Percentiles rank a stretch among this genome's conserved stretches.
These are phyloP conservation scores for Elmis aenea DNA, from an alignment of 2,888 invertebrate genomes.

Conservation along the genomic window DNA sequence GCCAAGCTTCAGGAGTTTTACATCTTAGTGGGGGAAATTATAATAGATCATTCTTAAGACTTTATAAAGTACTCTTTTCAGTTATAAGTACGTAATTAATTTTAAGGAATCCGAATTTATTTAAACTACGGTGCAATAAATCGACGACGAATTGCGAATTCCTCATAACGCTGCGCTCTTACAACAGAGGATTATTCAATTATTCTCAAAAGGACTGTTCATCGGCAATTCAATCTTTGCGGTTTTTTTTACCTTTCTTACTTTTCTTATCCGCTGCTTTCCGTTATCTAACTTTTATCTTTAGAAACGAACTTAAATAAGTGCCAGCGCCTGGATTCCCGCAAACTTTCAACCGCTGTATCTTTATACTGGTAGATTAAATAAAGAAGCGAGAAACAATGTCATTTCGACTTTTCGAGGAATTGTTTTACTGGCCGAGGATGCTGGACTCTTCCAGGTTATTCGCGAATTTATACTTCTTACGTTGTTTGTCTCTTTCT, in stretches of 20 bases:
- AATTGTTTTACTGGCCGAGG: slow-evolving; percentile 23
- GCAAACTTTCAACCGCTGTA: slow-evolving; percentile 25
- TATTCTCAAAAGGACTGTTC: slow-evolving; percentile 39
- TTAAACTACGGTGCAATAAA: too few relatives aligned
- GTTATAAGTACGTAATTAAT: too few relatives aligned
- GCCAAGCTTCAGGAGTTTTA: too few relatives aligned
- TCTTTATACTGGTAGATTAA: slow-evolving; percentile 26
- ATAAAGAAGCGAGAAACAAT: slow-evolving; percentile 28
- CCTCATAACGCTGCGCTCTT: slow-evolving; percentile 11
- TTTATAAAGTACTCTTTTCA: too few relatives aligned
- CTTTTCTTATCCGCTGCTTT: slow-evolving; percentile 26
- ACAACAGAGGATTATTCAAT: slow-evolving; percentile 36
- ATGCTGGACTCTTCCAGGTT: slow-evolving; percentile 12
- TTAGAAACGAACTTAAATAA: slow-evolving; percentile 30
- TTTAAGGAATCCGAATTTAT: too few relatives aligned
- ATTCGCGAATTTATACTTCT: slow-evolving; percentile 15
- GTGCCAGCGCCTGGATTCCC: slow-evolving; percentile 24
- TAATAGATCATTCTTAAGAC: too few relatives aligned
- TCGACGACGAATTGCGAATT: too few relatives aligned
- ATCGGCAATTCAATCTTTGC: slow-evolving; percentile 37
- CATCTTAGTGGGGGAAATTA: too few relatives aligned
- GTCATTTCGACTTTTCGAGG: slow-evolving; percentile 25
- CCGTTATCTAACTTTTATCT: slow-evolving; percentile 36
- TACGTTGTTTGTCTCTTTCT: too few relatives aligned
- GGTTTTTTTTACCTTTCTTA: slow-evolving; percentile 34